A percentile compares a stretch with the other conserved stretches of the same genome.
Evolutionary conservation across 2,888 invertebrate genomes (phyloP).

Genomic region (Balanococcus diminutus): DNA sequence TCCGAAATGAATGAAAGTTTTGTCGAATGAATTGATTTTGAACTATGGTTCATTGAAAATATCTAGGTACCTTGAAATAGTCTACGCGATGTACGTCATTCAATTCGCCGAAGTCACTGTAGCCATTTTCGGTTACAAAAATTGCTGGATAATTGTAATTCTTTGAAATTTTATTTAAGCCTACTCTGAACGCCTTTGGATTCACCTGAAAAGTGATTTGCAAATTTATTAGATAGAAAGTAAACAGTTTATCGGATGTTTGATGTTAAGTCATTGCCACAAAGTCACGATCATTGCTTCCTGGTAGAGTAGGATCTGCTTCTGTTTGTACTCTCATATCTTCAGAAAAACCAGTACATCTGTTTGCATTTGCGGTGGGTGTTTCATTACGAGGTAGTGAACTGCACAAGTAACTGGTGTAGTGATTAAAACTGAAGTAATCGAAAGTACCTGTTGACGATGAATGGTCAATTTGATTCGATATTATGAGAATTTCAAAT

Average conservation of each 20-base stretch:
- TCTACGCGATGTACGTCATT: conserved; percentile 32
- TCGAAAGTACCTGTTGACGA: conserved; percentile 67
- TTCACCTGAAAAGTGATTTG: not conserved
- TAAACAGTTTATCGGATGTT: too few relatives aligned
- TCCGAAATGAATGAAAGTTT: not conserved
- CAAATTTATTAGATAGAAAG: too few relatives aligned
- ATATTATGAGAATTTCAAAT: too few relatives aligned
- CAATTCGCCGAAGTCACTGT: conserved; percentile 60
- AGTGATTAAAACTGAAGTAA: conserved; percentile 78
- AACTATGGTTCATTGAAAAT: not conserved
- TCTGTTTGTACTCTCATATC: not conserved
- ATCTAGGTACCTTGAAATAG: not conserved
- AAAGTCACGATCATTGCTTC: not conserved
- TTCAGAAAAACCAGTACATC: not conserved
- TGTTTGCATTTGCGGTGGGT: not conserved
- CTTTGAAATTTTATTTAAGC: conserved; percentile 63
- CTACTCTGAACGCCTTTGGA: conserved; percentile 63
- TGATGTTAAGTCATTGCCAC: not conserved
- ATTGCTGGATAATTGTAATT: conserved; percentile 56
- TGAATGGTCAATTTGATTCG: not conserved
- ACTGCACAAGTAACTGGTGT: conserved; percentile 66
- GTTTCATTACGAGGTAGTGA: not conserved
- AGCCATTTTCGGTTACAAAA: conserved; percentile 64
- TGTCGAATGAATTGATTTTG: too few relatives aligned
- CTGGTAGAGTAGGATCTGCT: not conserved